A percentile compares a stretch with the other conserved stretches of the same genome.
phyloP scores from a whole-genome alignment of 2,888 invertebrate species.

The Tinea semifulvella region DNA sequence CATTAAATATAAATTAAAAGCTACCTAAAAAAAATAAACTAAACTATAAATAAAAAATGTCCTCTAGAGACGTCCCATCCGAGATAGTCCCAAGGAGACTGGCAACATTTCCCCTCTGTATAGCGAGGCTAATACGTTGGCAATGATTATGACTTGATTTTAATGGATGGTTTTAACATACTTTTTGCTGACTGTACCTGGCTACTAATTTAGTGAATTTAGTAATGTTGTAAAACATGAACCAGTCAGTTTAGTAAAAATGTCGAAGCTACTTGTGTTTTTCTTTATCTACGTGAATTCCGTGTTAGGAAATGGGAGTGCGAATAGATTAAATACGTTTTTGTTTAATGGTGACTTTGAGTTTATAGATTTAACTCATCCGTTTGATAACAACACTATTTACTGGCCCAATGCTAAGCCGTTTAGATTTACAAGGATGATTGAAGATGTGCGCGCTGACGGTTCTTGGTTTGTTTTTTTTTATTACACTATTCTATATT shows the following conservation, averaged over 20 bases:
- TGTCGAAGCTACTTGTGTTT: conserved; percentile 24
- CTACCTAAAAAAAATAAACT: too few relatives aligned
- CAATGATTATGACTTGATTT: too few relatives aligned
- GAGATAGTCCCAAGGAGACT: too few relatives aligned
- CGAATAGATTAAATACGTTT: conserved; percentile 27
- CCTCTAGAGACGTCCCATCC: too few relatives aligned
- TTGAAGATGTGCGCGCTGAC: conserved; percentile 23
- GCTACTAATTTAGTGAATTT: too few relatives aligned
- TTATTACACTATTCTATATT: too few relatives aligned
- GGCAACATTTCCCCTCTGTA: too few relatives aligned
- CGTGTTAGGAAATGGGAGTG: conserved; percentile 3
- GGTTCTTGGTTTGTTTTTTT: conserved; percentile 38
- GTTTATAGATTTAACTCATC: conserved; percentile 39
- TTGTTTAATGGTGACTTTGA: conserved; percentile 36
- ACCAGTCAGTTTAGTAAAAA: conserved; percentile 20
- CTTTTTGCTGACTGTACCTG: too few relatives aligned
- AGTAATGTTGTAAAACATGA: background rate
- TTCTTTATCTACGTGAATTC: conserved; percentile 9
- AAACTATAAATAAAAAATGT: too few relatives aligned
- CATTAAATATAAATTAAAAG: too few relatives aligned
- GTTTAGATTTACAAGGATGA: conserved; percentile 35
- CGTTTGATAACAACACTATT: conserved; percentile 35
- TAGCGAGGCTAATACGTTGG: too few relatives aligned
- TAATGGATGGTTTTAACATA: too few relatives aligned
- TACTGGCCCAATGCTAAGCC: conserved; percentile 32